Conservation (phyloP, 2,797 vertebrate species). For the Bradypodion pumilum region DNA sequence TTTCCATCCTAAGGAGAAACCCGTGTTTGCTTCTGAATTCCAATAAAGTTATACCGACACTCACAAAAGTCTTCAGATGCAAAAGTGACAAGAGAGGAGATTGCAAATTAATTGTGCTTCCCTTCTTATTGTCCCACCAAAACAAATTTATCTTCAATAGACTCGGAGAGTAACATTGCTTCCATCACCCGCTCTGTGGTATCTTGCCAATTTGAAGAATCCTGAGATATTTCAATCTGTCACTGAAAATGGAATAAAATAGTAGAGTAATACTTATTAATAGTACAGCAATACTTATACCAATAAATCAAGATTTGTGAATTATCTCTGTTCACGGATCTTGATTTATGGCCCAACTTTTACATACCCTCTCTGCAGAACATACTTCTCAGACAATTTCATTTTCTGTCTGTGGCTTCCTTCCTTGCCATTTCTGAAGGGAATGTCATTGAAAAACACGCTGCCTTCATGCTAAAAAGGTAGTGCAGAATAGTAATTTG, state of each 20-base stretch:
- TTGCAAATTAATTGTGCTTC: neutral
- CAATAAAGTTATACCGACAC: neutral
- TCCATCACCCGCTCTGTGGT: neutral
- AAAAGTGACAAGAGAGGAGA: neutral
- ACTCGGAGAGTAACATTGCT: neutral
- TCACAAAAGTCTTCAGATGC: neutral
- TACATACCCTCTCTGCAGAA: slow-evolving; percentile 9
- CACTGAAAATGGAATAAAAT: slow-evolving; percentile 47
- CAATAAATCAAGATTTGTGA: slow-evolving; percentile 42
- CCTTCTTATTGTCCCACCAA: neutral
- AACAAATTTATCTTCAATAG: neutral
- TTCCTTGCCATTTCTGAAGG: slow-evolving; percentile 47
- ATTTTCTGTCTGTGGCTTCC: slow-evolving; percentile 38
- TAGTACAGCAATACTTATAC: slow-evolving; percentile 33
- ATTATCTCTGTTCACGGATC: slow-evolving; percentile 32
- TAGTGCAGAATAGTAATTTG: slow-evolving; percentile 17
- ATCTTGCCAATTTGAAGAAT: neutral
- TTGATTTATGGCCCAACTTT: slow-evolving; percentile 46
- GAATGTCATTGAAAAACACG: slow-evolving; percentile 25
- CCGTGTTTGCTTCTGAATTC: neutral
- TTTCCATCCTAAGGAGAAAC: neutral
- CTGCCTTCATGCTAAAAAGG: slow-evolving; percentile 25
- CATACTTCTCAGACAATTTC: neutral
- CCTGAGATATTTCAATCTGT: slow-evolving; percentile 24
- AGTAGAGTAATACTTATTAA: slow-evolving; percentile 45